Conservation (phyloP, 2,888 invertebrate species). For the Zaprionus lineosus region DNA sequence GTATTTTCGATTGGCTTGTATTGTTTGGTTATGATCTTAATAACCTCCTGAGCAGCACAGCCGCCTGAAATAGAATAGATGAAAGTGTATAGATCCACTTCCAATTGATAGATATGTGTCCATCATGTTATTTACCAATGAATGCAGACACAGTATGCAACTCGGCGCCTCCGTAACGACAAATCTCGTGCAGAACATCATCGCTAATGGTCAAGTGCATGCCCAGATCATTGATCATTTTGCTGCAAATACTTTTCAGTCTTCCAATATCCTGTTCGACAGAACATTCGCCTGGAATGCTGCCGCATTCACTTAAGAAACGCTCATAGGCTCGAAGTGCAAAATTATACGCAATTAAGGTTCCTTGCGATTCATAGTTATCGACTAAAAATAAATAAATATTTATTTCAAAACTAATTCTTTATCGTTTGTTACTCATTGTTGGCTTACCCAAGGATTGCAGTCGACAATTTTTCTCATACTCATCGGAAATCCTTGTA, state of each 20-base stretch:
- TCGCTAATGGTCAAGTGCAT: conserved; percentile 91
- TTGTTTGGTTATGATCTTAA: conserved; percentile 97
- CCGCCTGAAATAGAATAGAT: conserved; percentile 85
- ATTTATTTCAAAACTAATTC: not conserved
- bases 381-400: no score
- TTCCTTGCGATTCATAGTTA: conserved; percentile 92
- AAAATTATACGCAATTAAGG: conserved; percentile 94
- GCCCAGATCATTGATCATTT: conserved; percentile 93
- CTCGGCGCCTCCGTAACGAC: conserved; percentile 96
- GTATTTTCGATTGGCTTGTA: conserved; percentile 98
- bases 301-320: conserved; percentile 93
- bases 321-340: conserved; percentile 94
- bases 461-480: conserved; percentile 86
- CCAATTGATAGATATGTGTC: not conserved
- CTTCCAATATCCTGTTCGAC: conserved; percentile 95
- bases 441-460: conserved; percentile 84
- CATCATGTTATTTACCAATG: conserved; percentile 84
- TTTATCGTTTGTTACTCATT: no score
- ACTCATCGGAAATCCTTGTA: conserved; percentile 91
- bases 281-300: conserved; percentile 94
- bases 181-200: conserved; percentile 97
- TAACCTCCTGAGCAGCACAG: conserved; percentile 96
- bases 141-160: conserved; percentile 97
- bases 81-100: not conserved
- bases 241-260: conserved; percentile 89